phyloP scores from a whole-genome alignment of 1,140 invertebrate genomes.

The Ceratina australensis region DNA sequence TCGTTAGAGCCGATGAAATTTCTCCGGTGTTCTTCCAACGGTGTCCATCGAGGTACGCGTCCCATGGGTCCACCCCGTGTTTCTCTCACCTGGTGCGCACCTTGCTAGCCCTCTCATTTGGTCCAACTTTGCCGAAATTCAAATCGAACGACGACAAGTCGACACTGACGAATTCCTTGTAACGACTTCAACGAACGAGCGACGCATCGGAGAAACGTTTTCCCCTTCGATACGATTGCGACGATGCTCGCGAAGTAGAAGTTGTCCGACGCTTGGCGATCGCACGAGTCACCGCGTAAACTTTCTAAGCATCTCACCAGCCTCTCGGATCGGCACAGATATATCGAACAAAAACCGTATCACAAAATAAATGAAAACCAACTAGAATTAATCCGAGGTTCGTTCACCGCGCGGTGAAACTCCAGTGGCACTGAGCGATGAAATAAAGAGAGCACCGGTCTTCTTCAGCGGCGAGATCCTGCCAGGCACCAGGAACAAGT shows the following conservation, averaged over 20 bases:
- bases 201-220: slow-evolving; percentile 2
- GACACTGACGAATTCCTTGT: too few relatives aligned
- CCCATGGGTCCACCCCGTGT: slow-evolving; percentile 57
- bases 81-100: slow-evolving; percentile 43
- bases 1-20: slow-evolving; percentile 28
- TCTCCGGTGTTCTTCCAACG: slow-evolving; percentile 35
- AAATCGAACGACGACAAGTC: background rate
- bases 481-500: slow-evolving; percentile 2
- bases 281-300: slow-evolving; percentile 37
- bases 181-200: background rate
- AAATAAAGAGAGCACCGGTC: background rate
- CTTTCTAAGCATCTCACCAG: slow-evolving; percentile 27
- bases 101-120: slow-evolving; percentile 48
- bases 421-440: background rate
- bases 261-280: slow-evolving; percentile 52
- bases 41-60: slow-evolving; percentile 40
- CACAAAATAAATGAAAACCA: background rate
- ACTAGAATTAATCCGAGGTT: background rate
- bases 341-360: background rate
- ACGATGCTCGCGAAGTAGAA: background rate
- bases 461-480: background rate
- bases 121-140: slow-evolving; percentile 24
- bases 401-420: background rate
- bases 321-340: background rate
- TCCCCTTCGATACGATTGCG: background rate